Conservation (phyloP, 2,888 invertebrate species). For the Cerceris rybyensis region DNA sequence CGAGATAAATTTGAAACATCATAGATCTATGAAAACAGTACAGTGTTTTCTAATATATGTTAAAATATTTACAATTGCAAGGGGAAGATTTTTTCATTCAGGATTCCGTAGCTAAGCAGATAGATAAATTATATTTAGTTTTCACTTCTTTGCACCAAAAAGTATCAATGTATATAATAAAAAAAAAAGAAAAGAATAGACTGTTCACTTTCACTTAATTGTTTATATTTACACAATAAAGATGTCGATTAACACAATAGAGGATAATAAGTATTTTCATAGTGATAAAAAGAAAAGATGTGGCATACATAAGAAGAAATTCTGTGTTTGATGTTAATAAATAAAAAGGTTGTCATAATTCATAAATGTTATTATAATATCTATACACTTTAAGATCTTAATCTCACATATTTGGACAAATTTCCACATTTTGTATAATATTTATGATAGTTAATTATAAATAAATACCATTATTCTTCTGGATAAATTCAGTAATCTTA, state of each 20-base stretch:
- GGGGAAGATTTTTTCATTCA: neutral
- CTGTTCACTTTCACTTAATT: conserved; percentile 35
- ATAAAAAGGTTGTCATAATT: conserved; percentile 40
- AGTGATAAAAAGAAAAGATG: conserved; percentile 12
- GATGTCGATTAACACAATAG: conserved; percentile 51
- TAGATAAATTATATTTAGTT: no score
- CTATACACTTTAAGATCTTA: conserved; percentile 40
- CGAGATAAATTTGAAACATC: conserved; percentile 5
- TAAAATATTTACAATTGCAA: conserved; percentile 14
- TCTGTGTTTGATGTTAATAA: conserved; percentile 32
- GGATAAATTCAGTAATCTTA: conserved; percentile 33
- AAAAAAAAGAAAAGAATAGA: conserved; percentile 34
- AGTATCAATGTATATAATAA: neutral
- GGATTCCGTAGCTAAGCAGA: neutral
- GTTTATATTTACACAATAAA: conserved; percentile 61
- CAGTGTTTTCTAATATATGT: conserved; percentile 5
- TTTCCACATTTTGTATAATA: conserved; percentile 23
- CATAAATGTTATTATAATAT: conserved; percentile 33
- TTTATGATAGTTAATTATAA: conserved; percentile 36
- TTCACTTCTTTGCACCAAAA: neutral
- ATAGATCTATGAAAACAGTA: conserved; percentile 17
- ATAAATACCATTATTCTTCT: conserved; percentile 36
- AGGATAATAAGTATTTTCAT: conserved; percentile 26
- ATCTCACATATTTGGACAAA: conserved; percentile 24
- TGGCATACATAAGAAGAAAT: conserved; percentile 9